Percentiles rank a stretch among this genome's conserved stretches.
Conservation (phyloP, 2,888 invertebrate species). For the Melikaiella ostensackeni region DNA sequence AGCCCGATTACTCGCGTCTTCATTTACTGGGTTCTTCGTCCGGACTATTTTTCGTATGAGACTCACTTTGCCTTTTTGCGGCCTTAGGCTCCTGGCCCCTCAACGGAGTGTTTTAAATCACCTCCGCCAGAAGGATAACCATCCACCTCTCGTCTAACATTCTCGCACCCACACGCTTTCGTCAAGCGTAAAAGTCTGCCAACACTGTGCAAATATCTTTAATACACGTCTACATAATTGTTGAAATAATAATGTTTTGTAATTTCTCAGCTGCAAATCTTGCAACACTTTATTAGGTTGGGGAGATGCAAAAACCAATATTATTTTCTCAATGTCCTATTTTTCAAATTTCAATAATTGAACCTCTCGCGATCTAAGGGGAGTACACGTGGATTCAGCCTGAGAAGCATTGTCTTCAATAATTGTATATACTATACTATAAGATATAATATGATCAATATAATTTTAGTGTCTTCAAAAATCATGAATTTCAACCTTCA, state of each 20-base stretch:
- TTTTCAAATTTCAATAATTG: too few relatives aligned
- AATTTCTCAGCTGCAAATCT: too few relatives aligned
- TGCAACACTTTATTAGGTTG: too few relatives aligned
- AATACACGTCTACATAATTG: not conserved
- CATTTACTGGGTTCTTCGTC: constrained; percentile 67
- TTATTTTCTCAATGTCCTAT: too few relatives aligned
- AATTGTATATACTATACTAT: too few relatives aligned
- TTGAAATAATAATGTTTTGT: not conserved
- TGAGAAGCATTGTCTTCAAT: too few relatives aligned
- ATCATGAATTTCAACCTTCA: too few relatives aligned
- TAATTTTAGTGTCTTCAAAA: too few relatives aligned
- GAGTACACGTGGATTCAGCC: too few relatives aligned
- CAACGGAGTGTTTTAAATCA: constrained; percentile 72
- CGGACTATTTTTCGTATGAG: constrained; percentile 61
- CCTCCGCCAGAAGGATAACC: constrained; percentile 63
- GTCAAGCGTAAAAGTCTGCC: constrained; percentile 10
- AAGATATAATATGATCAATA: too few relatives aligned
- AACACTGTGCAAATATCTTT: constrained; percentile 12
- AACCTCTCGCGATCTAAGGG: too few relatives aligned
- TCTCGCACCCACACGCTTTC: constrained; percentile 47
- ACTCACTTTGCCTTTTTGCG: constrained; percentile 60
- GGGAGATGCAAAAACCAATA: too few relatives aligned
- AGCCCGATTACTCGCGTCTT: constrained; percentile 72
- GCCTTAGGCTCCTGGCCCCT: constrained; percentile 47
- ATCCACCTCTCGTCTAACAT: constrained; percentile 58